Conservation (phyloP, 2,113 vertebrate species). For the Prinia subflava region DNA sequence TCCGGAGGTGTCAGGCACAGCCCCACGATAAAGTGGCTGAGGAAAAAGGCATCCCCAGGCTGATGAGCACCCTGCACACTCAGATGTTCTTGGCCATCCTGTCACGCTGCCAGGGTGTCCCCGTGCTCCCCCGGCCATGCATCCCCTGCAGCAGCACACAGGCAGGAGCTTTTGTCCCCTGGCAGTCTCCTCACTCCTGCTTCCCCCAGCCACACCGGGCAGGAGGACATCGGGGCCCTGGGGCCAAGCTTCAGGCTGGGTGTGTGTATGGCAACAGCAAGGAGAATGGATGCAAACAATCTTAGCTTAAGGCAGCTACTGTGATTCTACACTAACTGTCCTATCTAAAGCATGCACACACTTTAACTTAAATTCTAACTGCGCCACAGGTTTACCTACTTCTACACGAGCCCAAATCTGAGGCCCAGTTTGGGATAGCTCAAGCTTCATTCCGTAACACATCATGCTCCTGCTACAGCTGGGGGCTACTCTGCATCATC, state of each 20-base stretch:
- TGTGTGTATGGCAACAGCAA: too few relatives aligned
- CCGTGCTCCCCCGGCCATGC: accelerated
- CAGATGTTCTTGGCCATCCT: not conserved
- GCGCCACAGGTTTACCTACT: too few relatives aligned
- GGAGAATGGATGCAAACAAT: too few relatives aligned
- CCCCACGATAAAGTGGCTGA: accelerated
- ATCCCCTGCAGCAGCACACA: not conserved
- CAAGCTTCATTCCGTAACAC: too few relatives aligned
- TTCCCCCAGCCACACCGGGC: not conserved
- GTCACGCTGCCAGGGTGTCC: not conserved
- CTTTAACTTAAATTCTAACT: too few relatives aligned
- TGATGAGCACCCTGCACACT: not conserved
- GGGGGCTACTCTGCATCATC: not conserved
- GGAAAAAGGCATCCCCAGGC: not conserved
- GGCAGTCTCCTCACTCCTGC: not conserved
- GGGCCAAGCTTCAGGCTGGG: not conserved
- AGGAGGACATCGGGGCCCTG: too few relatives aligned
- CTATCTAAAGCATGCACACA: too few relatives aligned
- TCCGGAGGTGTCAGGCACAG: not conserved
- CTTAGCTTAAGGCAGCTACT: too few relatives aligned
- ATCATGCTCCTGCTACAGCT: too few relatives aligned
- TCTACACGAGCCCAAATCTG: too few relatives aligned
- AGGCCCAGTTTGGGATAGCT: too few relatives aligned
- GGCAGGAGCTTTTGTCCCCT: not conserved
- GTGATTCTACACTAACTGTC: too few relatives aligned